Base-by-base conservation (phyloP, 2,797 vertebrate genomes). In the Microhierax caerulescens region DNA sequence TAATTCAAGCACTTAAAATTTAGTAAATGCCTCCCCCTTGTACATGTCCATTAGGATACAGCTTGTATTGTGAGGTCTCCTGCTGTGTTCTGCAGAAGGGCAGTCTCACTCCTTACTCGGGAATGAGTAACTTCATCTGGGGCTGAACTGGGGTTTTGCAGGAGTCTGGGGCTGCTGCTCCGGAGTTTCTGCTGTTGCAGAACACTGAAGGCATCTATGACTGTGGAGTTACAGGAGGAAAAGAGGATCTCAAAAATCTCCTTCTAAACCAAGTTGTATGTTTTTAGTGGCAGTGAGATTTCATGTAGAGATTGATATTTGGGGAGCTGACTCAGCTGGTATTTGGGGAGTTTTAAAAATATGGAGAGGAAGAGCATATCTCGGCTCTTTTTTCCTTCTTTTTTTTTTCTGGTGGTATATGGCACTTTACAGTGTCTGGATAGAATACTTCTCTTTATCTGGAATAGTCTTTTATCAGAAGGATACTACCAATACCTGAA, bases 21-120 rank as follows among this genome's bases (percentile, higher is more conserved):
- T 78, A 90, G 92, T 34, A 83, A 97, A 96, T 95, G 85, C 95
- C 72, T 96, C 96, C 93, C 95, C 93, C 96, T 97, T 85, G 94
- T 96, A 96, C 92, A 75, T 60, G 91, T 93, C 91, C 88, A 53
- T 36, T 53, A 41, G 60, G 86, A 89, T 77, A 96, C 88, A 95
- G 67, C 81, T 61, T 15, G 17, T 5, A 18, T 3, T 16, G 32
- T 20, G 53, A 18, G 56, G 10, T 47, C 37, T 64, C 37, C 48
- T 76, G 34, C 61, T 36, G 36, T 4, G 21, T 59, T 63, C 57
- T 77, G 60, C 36, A 61, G 56, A 59, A 27, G 41, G 27, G 23
- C 25, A 8, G 19, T 13, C 72, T 67, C 28, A 1, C 21, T 60
- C 32, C n/a, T 22, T 10, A 6, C 54, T 57, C 43, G 5, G 59